Evolutionary conservation across 1,140 invertebrate genomes (phyloP), one percentile per base, ranked within the genome.

Genomic region (Ostrea edulis): DNA sequence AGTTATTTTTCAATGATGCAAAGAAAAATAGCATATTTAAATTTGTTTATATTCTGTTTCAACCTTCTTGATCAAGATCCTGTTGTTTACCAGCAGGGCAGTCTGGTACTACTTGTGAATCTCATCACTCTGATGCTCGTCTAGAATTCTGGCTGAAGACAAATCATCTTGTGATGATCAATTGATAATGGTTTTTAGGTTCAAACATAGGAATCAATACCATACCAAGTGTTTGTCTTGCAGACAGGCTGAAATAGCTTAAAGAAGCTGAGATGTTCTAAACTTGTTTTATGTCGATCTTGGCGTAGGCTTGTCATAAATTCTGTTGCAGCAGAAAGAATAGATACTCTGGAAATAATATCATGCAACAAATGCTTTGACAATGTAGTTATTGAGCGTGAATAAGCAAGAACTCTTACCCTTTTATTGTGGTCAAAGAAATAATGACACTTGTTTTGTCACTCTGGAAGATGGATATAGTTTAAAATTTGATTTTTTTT

Each of bases 121-220:
- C 68, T 35, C 29, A 77, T 77, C 68, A 77, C 68, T 62, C 54
- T 25, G 22, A 35, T 77, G 29, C 68, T 77, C 68, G 35, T 77
- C 68, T 35, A 35, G 25, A 35, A 77, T 77, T 77, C 68, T 77
- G 29, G 68, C 68, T 12, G 14, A 35, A 77, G 68, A 77, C 68
- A 77, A 77, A 77, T 77, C 68, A 77, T 77, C 68, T 35, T 14
- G 12, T 77, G 68, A 77, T 77, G 68, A 77, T 77, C 68, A 77
- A 77, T 77, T 77, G 68, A 77, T 77, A 25, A 14, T 35, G 35
- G 17, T 58, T 55, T 62, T 62, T 62, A 62, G 68, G 68, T 77
- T 77, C 68, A 77, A 77, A 77, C 68, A 11, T 12, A 14, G 68
- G 68, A 62, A 77, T 77, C 68, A 77, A 77, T 77, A 77, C 25